Evolutionary conservation across 1,140 invertebrate genomes (phyloP).

Genomic region (Paraescarpia echinospica): DNA sequence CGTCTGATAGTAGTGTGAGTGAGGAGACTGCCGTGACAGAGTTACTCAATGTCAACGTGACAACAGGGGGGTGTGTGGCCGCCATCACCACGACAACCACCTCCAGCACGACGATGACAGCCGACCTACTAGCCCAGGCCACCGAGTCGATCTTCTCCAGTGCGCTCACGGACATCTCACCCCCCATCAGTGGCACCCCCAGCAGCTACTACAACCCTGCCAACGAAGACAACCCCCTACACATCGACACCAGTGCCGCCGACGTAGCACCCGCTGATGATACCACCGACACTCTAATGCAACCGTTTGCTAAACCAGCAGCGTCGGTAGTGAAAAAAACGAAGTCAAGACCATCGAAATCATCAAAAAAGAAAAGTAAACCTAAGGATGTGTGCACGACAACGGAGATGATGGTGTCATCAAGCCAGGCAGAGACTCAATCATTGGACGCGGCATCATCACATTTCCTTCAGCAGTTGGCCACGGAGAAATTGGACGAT

Average conservation of each 20-base stretch:
- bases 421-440: conserved; percentile 2
- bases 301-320: not conserved
- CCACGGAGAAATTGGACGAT: conserved; percentile 19
- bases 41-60: conserved; percentile 12
- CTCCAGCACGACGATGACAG: conserved; percentile 21
- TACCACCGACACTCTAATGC: not conserved
- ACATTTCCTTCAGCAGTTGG: conserved; percentile 12
- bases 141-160: conserved; percentile 56
- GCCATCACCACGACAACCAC: conserved; percentile 19
- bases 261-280: conserved; percentile 23
- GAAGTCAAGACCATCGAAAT: conserved; percentile 13
- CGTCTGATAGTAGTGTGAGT: conserved; percentile 21
- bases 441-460: not conserved
- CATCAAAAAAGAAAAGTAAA: conserved; percentile 23
- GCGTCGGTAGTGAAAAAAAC: not conserved
- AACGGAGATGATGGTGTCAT: not conserved
- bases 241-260: conserved; percentile 49
- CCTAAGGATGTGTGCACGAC: not conserved
- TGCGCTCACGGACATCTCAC: conserved; percentile 38
- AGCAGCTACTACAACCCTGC: conserved; percentile 32
- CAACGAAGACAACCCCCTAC: conserved; percentile 48
- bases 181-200: conserved; percentile 28
- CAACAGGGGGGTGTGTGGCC: not conserved
- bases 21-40: conserved; percentile 13
- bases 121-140: conserved; percentile 58